Base-by-base conservation (phyloP, 2,113 vertebrate species). In the Hepsetus odoe region DNA sequence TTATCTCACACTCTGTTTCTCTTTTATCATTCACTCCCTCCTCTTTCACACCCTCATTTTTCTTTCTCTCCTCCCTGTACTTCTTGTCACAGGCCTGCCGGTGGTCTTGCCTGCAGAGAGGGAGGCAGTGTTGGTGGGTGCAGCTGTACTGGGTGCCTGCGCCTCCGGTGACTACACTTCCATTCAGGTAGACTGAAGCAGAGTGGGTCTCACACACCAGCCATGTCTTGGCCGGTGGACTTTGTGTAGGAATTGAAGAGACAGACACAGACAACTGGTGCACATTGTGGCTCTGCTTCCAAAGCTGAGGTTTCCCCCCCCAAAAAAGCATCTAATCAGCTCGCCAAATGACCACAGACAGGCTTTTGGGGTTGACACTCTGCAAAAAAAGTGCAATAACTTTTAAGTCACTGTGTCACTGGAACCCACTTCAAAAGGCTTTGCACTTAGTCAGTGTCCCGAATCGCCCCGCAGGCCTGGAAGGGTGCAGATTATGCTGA, bases 91-190 rank as follows among this genome's bases (percentile, higher is more conserved):
- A 99, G 97, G 96, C 26, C 84, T 97, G 80, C 95, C 97, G 40
- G 89, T 98, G 49, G 95, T 96, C 81, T 86, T 99, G 84, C 94
- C 96, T 8, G 91, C 92, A 82, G 96, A 98, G 90, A 92, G 88
- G 74, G 97, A 99, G 83, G 95, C 96, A 67, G 96, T 99, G 71
- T 86, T 98, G 73, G 91, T 98, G 77, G 97, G 97, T 24, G 95
- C 97, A 83, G 95, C 97, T 69, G 85, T 98, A 83, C 92, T 99
- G 79, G 96, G 95, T 82, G 97, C 96, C 30, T 97, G 94, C 88
- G 97, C 96, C 46, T 98, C 97, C 10, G 91, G 86, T 35, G 95
- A 98, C 84, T 96, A 94, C 85, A 40, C 84, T 76, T 95, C 92
- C 30, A 92, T 98, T 75, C 94, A 96, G 96, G 97, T 98, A 92